Conservation (phyloP, 2,888 invertebrate species). For the Eremobia ochroleuca region DNA sequence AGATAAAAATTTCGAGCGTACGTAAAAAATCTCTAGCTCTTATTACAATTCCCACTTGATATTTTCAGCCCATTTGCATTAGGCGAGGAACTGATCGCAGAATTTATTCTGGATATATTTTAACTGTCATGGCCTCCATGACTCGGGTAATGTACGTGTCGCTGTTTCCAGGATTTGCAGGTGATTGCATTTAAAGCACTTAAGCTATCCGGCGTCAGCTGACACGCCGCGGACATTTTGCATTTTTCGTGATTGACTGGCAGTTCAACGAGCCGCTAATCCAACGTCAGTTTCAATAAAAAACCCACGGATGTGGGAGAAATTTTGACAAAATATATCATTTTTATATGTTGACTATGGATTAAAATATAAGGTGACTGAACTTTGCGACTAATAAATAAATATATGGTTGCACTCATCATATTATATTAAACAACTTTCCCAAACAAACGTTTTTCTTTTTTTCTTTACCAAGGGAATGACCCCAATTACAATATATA, state of each 20-base stretch:
- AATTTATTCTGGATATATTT: conserved; percentile 54
- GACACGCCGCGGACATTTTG: conserved; percentile 66
- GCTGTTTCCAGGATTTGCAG: conserved; percentile 54
- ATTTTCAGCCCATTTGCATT: conserved; percentile 52
- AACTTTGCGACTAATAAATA: not conserved
- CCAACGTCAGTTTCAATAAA: conserved; percentile 52
- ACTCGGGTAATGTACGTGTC: conserved; percentile 37
- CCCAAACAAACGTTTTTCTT: not conserved
- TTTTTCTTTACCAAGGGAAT: not conserved
- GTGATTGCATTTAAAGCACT: conserved; percentile 67
- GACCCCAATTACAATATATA: not conserved
- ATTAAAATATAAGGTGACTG: not conserved
- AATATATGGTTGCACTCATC: not conserved
- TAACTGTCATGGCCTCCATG: conserved; percentile 36
- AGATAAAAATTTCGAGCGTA: conserved; percentile 25
- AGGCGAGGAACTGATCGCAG: conserved; percentile 36
- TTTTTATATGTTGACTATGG: conserved; percentile 11
- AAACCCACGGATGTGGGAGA: conserved; percentile 11
- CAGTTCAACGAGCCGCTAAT: conserved; percentile 64
- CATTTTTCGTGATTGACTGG: conserved; percentile 71
- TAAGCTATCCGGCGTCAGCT: conserved; percentile 64
- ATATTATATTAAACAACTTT: not conserved
- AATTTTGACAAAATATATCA: conserved; percentile 13
- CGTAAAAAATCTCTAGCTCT: conserved; percentile 7
- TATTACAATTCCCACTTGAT: conserved; percentile 45